Conservation (phyloP, 2,797 vertebrate genomes). For the Steatocranus sp. region DNA sequence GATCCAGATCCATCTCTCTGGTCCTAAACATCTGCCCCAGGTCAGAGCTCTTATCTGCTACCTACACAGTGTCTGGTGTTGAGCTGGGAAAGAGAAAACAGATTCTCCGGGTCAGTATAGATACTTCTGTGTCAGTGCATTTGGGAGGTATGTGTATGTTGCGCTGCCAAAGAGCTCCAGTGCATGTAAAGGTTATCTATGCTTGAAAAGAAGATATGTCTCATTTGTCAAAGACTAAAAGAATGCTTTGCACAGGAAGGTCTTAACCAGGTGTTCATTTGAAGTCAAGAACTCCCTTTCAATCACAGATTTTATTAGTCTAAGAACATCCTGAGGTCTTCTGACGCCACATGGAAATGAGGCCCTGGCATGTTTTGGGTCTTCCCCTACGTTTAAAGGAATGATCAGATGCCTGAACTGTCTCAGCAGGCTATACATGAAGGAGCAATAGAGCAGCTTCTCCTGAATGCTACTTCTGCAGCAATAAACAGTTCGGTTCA, state of each 20-base stretch:
- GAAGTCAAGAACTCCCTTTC: not conserved
- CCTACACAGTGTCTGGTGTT: not conserved
- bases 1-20: constrained; percentile 14
- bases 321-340: not conserved
- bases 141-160: not conserved
- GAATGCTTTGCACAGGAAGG: not conserved
- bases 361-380: not conserved
- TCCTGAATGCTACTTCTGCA: not conserved
- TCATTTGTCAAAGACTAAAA: not conserved
- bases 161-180: not conserved
- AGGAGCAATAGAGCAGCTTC: not conserved
- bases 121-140: not conserved
- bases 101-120: not conserved
- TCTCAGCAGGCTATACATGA: not conserved
- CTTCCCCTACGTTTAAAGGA: not conserved
- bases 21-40: not conserved
- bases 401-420: not conserved
- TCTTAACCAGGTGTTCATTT: not conserved
- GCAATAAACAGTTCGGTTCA: not conserved
- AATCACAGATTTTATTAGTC: not conserved
- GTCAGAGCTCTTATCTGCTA: constrained; percentile 20
- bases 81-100: not conserved
- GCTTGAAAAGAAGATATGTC: not conserved
- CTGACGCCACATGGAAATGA: not conserved
- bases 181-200: not conserved